Percentiles rank a stretch among this genome's conserved stretches.
These are phyloP conservation scores for Nemoura dubitans DNA, from an alignment of 2,888 invertebrate genomes.

Conservation along the genomic window DNA sequence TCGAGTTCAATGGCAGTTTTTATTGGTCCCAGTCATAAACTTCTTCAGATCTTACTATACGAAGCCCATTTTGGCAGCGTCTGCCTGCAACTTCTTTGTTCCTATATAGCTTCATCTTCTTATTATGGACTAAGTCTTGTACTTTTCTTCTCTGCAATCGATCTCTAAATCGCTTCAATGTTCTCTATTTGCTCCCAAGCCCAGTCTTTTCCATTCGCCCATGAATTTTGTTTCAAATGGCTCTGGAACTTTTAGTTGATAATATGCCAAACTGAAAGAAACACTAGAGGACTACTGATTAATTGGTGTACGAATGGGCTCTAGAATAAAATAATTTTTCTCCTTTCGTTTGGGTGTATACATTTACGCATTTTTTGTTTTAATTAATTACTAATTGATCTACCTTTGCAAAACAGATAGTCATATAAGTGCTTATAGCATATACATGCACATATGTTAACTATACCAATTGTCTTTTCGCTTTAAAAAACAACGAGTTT, in stretches of 20 bases:
- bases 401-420: too few relatives aligned
- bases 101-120: slow-evolving; percentile 39
- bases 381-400: too few relatives aligned
- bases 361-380: too few relatives aligned
- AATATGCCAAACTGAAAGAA: slow-evolving; percentile 23
- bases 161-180: slow-evolving; percentile 27
- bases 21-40: slow-evolving; percentile 46
- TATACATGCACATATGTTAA: not conserved
- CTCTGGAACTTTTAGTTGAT: slow-evolving; percentile 30
- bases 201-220: slow-evolving; percentile 32
- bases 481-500: slow-evolving; percentile 35
- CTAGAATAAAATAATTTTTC: not conserved
- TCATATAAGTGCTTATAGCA: too few relatives aligned
- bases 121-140: slow-evolving; percentile 19
- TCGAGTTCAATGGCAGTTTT: slow-evolving; percentile 51
- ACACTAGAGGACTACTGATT: not conserved
- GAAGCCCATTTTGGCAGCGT: slow-evolving; percentile 30
- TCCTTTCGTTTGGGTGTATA: not conserved
- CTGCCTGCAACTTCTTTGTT: slow-evolving; percentile 34
- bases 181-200: slow-evolving; percentile 19
- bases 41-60: slow-evolving; percentile 33
- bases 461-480: not conserved
- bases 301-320: not conserved
- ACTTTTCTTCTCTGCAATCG: slow-evolving; percentile 27
- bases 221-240: slow-evolving; percentile 27